Base-by-base conservation (phyloP, 2,888 invertebrate species). In the Apomyelois bistriatella region DNA sequence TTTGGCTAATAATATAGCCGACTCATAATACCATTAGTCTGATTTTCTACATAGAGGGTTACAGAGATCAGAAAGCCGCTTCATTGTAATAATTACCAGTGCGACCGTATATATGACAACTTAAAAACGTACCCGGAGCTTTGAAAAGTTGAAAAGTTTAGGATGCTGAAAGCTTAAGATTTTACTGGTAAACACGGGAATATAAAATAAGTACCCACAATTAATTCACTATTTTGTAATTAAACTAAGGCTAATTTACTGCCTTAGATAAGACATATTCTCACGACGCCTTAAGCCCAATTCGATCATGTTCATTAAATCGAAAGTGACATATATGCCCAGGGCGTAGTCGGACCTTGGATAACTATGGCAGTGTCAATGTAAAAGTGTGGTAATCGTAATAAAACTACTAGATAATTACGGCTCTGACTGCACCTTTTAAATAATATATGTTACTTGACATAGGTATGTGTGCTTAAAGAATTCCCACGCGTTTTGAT, bases 301-400 rank as follows among this genome's bases (percentile, higher is more conserved):
- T 43, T 30, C 15, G 30, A 43, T 13, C 43, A 30, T 30, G 28
- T 61, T 73, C 66, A 73, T 77, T 75, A 74, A 65, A 43, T 73
- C 61, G 67, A 77, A 80, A 76, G 75, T 70, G 74, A 72, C 68
- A 64, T 61, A 56, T 49, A 54, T 57, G 43, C 59, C 55, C 59
- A 59, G 70, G 76, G 74, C 73, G 72, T 68, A 68, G 76, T 66
- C 72, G 64, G 76, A 71, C 81, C 81, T 82, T 81, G 79, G 61
- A 48, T 61, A 61, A 60, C 60, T 60, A 61, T 67, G 69, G 64
- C 70, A 69, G 70, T 72, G 74, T 76, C 74, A 76, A 71, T 70
- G 30, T 69, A 67, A 62, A 63, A 61, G 64, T 69, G 70, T 70
- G 58, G 70, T 61, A 74, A 70, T 66, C 13, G 30, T 43, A 43